A percentile compares a stretch with the other conserved stretches of the same genome.
Conservation (phyloP, 2,113 vertebrate genomes). For the Patagioenas fasciata region DNA sequence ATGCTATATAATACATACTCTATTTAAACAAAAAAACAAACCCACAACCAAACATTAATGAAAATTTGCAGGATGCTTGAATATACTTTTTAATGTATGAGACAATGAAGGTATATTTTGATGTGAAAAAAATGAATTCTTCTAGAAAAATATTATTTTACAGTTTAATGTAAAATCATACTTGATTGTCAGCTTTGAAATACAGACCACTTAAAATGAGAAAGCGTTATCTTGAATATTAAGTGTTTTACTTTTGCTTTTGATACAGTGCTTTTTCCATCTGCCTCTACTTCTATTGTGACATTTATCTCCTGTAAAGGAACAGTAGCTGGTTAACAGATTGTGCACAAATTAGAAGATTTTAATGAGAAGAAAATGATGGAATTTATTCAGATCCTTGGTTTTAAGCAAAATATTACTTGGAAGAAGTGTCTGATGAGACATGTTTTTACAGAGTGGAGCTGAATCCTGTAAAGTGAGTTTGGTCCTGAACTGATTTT, state of each 20-base stretch:
- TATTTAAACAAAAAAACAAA: not conserved
- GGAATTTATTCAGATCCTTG: not conserved
- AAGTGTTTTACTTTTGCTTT: not conserved
- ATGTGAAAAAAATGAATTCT: not conserved
- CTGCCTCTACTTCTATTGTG: not conserved
- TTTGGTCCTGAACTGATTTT: not conserved
- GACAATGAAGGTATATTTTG: not conserved
- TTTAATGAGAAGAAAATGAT: not conserved
- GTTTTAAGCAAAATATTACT: not conserved
- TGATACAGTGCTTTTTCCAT: not conserved
- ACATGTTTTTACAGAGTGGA: not conserved
- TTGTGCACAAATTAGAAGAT: not conserved
- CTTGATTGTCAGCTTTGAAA: not conserved
- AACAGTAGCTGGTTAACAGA: not conserved
- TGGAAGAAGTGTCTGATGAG: not conserved
- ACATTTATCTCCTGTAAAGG: not conserved
- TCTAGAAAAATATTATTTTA: not conserved
- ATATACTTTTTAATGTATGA: not conserved
- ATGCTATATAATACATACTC: not conserved
- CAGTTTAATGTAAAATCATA: not conserved
- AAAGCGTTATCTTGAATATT: not conserved
- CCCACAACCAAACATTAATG: not conserved
- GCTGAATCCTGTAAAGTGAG: not conserved
- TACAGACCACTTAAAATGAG: not conserved
- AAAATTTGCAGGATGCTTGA: not conserved